Evolutionary conservation across 2,113 vertebrate genomes (phyloP), one percentile per base, ranked within the genome.

Genomic region (Vanacampus margaritifer): DNA sequence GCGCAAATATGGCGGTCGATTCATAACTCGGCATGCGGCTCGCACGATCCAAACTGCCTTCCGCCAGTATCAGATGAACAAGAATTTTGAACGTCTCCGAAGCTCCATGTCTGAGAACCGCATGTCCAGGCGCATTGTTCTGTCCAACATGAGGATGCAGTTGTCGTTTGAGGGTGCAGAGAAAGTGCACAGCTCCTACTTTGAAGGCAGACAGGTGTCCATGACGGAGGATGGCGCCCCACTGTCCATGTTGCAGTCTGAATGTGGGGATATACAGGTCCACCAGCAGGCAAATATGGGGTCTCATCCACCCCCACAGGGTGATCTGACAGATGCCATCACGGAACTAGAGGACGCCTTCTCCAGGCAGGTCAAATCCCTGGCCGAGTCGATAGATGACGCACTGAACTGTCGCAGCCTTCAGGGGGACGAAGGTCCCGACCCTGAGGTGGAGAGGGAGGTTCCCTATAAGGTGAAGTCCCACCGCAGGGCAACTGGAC

Each of bases 91-190:
- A 91, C 94, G 98, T 28, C 94, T 99, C 54, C 87, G 98, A 76
- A 98, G 97, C 91, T 99, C 94, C 80, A 98, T 99, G 97, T 99
- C 97, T 0, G 97, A 99, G 89, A 99, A 96, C 89, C 97, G 97
- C 59, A 98, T 99, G 96, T 98, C 97, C 19, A 92, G 96, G 54
- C 94, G 97, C 68, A 99, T 99, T 0, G 96, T 98, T 51, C 91
- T 98, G 50, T 96, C 97, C 94, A 99, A 99, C 92, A 98, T 99
- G 96, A 95, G 97, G 91, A 97, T 98, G 95, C 97, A 99, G 95
- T 95, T 98, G 87, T 98, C 97, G 24, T 98, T 98, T 71, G 97
- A 99, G 90, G 96, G 95, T 24, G 94, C 96, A 1, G 97, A 99
- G 87, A 98, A 98, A 90, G 90, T 93, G 86, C 95, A 95, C 75